Evolutionary conservation across 2,888 invertebrate genomes (phyloP).

Genomic region (Epinotia demarniana): DNA sequence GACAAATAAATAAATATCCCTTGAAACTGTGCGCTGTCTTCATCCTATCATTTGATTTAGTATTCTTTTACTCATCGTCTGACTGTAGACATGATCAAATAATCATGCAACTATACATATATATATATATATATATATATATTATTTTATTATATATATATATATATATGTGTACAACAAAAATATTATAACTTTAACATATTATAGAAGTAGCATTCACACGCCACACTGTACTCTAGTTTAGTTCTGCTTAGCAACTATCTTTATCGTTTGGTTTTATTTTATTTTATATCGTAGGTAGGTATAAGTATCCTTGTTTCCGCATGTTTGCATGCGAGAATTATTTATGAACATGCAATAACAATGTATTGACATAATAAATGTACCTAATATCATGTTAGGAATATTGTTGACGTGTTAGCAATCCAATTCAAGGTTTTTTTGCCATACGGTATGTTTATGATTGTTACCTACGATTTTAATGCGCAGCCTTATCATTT

Average conservation of each 20-base stretch:
- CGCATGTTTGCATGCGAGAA: neutral
- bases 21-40: no score
- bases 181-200: no score
- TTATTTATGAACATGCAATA: neutral
- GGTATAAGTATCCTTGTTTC: neutral
- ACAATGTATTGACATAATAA: neutral
- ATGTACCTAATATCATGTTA: neutral
- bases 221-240: no score
- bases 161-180: no score
- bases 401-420: neutral
- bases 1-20: no score
- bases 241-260: neutral
- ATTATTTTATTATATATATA: no score
- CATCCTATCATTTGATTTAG: no score
- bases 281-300: neutral
- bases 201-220: no score
- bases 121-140: no score
- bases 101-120: no score
- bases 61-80: no score
- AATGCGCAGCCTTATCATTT: conserved; percentile 19
- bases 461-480: conserved; percentile 6
- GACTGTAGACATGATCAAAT: no score
- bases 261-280: neutral
- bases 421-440: neutral
- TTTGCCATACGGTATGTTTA: neutral